A percentile compares a stretch with the other conserved stretches of the same genome.
Evolutionary conservation across 2,113 vertebrate species (phyloP).

Genomic region (Mohoua ochrocephala): DNA sequence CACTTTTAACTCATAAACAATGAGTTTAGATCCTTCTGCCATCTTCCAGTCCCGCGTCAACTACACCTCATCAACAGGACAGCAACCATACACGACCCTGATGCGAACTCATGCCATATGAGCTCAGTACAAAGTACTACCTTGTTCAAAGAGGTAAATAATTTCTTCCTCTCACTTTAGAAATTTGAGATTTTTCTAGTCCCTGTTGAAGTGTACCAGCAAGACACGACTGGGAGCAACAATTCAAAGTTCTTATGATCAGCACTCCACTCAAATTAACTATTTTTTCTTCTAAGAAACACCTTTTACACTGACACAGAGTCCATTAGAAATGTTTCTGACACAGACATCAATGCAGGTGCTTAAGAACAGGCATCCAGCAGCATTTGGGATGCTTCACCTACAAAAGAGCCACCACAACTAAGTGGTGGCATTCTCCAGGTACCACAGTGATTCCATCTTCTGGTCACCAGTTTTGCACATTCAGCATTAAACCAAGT

Average conservation of each 20-base stretch:
- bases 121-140: background rate
- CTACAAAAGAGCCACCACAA: background rate
- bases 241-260: background rate
- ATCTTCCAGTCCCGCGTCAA: background rate
- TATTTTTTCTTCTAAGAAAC: background rate
- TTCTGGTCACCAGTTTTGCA: background rate
- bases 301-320: background rate
- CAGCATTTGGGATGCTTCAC: background rate
- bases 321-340: background rate
- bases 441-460: background rate
- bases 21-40: background rate
- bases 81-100: background rate
- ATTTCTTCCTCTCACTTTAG: background rate
- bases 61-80: background rate
- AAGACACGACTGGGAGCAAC: background rate
- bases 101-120: fast-evolving
- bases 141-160: background rate
- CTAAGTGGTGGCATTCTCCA: background rate
- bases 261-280: background rate
- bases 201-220: background rate
- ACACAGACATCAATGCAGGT: background rate
- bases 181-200: background rate
- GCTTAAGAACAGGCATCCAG: background rate
- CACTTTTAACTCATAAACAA: background rate
- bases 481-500: background rate